A percentile compares a stretch with the other conserved stretches of the same genome.
Evolutionary conservation across 2,797 vertebrate species (phyloP).

Genomic region (Ispidina picta): DNA sequence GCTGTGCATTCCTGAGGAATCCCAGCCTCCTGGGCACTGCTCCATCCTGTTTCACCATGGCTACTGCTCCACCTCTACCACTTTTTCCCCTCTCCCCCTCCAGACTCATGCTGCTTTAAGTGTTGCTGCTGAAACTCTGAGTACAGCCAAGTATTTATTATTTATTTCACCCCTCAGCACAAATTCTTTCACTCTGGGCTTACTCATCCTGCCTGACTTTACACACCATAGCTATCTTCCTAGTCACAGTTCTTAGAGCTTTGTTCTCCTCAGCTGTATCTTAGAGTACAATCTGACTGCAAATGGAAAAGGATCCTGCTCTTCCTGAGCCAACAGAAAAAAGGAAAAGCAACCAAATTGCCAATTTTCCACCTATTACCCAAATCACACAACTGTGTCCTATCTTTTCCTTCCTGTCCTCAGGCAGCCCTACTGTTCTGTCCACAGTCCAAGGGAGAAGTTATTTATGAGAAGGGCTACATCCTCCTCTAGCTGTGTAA

Average conservation of each 20-base stretch:
- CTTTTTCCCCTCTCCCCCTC: not conserved
- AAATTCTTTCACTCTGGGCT: not conserved
- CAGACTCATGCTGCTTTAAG: not conserved
- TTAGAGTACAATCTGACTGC: not conserved
- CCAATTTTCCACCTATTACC: not conserved
- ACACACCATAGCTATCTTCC: not conserved
- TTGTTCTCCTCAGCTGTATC: not conserved
- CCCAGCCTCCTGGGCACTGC: not conserved
- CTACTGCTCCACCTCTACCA: accelerated
- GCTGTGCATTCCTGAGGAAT: not conserved
- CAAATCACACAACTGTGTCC: not conserved
- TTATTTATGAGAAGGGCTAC: not conserved
- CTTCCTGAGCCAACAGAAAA: not conserved
- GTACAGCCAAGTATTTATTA: not conserved
- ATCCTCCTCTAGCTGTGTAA: not conserved
- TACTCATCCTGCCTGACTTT: not conserved
- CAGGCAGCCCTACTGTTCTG: not conserved
- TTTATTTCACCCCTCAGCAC: not conserved
- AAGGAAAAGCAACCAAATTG: not conserved
- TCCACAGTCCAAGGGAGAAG: not conserved
- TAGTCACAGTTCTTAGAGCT: not conserved
- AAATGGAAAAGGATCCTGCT: not conserved
- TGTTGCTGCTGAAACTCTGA: not conserved
- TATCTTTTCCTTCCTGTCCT: not conserved
- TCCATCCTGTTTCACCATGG: not conserved